Conservation (phyloP, 2,113 vertebrate species). For the Hemibagrus wyckioides region DNA sequence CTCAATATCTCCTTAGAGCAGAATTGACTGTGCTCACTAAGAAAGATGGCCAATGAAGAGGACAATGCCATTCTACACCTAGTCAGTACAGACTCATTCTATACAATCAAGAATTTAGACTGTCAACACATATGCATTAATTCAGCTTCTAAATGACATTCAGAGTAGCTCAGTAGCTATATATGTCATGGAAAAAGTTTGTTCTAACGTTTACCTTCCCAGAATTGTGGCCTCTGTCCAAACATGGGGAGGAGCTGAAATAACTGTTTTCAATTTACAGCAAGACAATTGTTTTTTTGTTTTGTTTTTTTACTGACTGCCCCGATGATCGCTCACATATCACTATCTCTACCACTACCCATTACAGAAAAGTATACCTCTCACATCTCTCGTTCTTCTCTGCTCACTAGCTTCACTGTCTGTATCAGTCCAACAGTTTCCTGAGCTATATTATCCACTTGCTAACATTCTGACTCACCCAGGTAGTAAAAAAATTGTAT, state of each 20-base stretch:
- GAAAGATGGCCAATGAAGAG: neutral
- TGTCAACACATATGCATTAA: neutral
- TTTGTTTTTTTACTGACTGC: neutral
- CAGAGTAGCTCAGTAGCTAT: neutral
- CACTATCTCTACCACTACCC: neutral
- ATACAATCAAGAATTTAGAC: neutral
- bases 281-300: neutral
- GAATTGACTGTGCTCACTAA: neutral
- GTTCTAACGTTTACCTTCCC: neutral
- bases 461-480: constrained; percentile 55
- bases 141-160: neutral
- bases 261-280: neutral
- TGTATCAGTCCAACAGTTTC: neutral
- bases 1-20: neutral
- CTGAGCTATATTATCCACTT: neutral
- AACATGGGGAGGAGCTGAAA: neutral
- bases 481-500: neutral
- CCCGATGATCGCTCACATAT: neutral
- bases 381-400: neutral
- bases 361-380: neutral
- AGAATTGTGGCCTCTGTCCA: neutral
- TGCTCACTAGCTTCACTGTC: neutral
- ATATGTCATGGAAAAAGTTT: neutral
- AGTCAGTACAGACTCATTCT: neutral
- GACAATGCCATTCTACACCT: neutral